Percentiles rank a stretch among this genome's conserved stretches.
These are phyloP conservation scores for Cephalopachus bancanus DNA, from an alignment of 2,797 vertebrate genomes.

Conservation along the genomic window DNA sequence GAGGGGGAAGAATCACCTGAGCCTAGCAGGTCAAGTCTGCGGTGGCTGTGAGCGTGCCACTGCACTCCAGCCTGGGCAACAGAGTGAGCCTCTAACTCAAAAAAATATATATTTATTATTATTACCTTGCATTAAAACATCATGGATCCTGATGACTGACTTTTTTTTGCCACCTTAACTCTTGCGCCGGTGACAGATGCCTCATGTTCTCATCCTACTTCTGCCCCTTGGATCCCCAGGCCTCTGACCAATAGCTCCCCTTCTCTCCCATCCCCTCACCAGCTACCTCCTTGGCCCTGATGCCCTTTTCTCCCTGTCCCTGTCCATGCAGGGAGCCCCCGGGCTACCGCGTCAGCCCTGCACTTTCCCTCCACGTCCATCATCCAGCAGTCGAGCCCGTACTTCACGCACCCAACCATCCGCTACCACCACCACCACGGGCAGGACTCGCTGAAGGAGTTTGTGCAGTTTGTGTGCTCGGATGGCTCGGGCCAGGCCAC, in stretches of 20 bases:
- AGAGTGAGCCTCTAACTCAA: too few species aligned
- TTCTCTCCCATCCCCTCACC: slow-evolving; percentile 38
- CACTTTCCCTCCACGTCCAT: slow-evolving; percentile 98
- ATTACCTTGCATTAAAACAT: not conserved
- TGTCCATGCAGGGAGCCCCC: slow-evolving; percentile 93
- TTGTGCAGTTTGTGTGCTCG: slow-evolving; percentile 98
- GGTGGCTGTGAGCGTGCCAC: too few species aligned
- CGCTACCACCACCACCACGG: slow-evolving; percentile 96
- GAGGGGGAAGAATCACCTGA: too few species aligned
- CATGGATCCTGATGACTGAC: not conserved
- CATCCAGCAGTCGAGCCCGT: slow-evolving; percentile 98
- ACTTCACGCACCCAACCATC: slow-evolving; percentile 98
- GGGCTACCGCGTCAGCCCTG: slow-evolving; percentile 96
- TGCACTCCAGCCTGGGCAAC: too few species aligned
- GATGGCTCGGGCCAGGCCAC: slow-evolving; percentile 95
- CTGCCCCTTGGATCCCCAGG: slow-evolving; percentile 66
- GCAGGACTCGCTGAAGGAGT: slow-evolving; percentile 99
- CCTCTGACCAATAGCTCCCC: slow-evolving; percentile 58
- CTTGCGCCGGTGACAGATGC: not conserved
- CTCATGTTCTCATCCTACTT: not conserved
- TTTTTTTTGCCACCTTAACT: not conserved
- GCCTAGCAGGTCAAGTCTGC: too few species aligned
- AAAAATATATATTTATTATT: too few species aligned
- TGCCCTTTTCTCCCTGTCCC: slow-evolving; percentile 60
- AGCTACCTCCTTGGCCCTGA: slow-evolving; percentile 75